Evolutionary conservation across 2,797 vertebrate species (phyloP).

Genomic region (Gymnodraco acuticeps): DNA sequence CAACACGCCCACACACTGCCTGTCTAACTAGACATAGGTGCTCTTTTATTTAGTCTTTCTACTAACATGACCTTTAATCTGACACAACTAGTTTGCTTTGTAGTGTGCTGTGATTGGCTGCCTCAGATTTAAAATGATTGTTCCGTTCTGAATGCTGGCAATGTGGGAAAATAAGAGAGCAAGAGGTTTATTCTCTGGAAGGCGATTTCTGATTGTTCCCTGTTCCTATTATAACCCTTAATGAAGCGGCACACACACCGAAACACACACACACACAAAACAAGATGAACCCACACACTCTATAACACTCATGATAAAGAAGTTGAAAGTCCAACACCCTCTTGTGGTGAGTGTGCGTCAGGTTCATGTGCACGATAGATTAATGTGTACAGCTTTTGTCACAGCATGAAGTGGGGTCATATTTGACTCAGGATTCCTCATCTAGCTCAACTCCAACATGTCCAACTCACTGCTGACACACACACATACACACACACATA

Average conservation of each 20-base stretch:
- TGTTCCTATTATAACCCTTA: constrained; percentile 68
- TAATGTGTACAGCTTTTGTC: constrained; percentile 33
- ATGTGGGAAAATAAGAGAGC: constrained; percentile 77
- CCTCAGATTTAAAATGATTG: constrained; percentile 71
- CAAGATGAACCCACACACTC: constrained; percentile 35
- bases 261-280: constrained; percentile 27
- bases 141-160: constrained; percentile 68
- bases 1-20: constrained; percentile 7
- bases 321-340: constrained; percentile 57
- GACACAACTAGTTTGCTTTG: constrained; percentile 31
- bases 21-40: not conserved
- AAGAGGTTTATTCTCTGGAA: constrained; percentile 80
- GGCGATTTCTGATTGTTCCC: constrained; percentile 82
- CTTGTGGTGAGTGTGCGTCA: constrained; percentile 36
- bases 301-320: constrained; percentile 54
- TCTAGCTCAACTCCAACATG: constrained; percentile 46
- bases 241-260: constrained; percentile 52
- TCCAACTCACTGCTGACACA: constrained; percentile 23
- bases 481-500: constrained; percentile 13
- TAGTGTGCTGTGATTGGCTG: constrained; percentile 52
- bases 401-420: constrained; percentile 33
- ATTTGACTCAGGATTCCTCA: constrained; percentile 49
- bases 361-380: constrained; percentile 33
- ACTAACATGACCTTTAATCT: constrained; percentile 22
- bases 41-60: constrained; percentile 41